These are phyloP conservation scores for Arremon brunneinucha DNA, from an alignment of 2,797 vertebrate species.

Conservation along the genomic window DNA sequence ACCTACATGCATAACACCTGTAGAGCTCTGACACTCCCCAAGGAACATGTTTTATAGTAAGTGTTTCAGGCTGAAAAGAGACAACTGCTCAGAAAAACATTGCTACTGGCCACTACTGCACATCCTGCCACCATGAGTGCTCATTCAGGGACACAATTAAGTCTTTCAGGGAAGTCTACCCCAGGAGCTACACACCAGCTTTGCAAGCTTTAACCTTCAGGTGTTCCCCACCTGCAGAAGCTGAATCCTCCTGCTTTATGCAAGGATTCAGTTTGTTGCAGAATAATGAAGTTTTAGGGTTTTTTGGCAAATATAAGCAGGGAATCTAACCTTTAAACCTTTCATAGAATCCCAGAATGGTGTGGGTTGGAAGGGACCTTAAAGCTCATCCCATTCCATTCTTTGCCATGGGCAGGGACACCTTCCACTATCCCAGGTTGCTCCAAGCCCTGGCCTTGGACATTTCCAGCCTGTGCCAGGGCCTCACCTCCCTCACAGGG, in stretches of 20 bases:
- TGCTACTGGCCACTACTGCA: background rate
- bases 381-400: fast-evolving
- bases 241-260: fast-evolving
- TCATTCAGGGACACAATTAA: background rate
- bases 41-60: background rate
- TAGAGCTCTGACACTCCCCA: background rate
- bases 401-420: background rate
- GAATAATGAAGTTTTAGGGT: background rate
- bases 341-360: background rate
- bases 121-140: background rate
- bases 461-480: background rate
- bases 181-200: background rate
- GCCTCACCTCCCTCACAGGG: background rate
- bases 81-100: background rate
- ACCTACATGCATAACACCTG: background rate
- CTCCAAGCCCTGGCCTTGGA: background rate
- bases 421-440: fast-evolving
- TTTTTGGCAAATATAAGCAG: background rate
- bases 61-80: background rate
- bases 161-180: background rate
- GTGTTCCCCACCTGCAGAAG: background rate
- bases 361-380: background rate
- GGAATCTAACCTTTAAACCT: background rate
- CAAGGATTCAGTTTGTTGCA: background rate
- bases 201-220: background rate